A percentile compares a stretch with the other conserved stretches of the same genome.
phyloP scores from a whole-genome alignment of 2,797 vertebrate species.

The Tiaroga cobitis region DNA sequence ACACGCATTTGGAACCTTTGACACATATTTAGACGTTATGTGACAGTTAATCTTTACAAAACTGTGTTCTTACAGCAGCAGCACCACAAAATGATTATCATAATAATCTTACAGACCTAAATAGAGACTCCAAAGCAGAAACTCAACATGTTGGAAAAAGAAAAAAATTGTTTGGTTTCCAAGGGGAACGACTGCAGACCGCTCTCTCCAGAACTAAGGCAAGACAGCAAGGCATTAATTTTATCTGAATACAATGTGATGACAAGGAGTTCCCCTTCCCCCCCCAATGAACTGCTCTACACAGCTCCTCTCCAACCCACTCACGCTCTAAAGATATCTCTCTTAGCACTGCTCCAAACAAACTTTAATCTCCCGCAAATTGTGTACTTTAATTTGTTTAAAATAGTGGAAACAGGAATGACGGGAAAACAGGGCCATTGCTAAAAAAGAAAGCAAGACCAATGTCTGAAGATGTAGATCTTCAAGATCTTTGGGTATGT shows the following conservation, averaged over 20 bases:
- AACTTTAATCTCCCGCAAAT: constrained; percentile 32
- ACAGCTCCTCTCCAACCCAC: constrained; percentile 55
- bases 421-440: neutral
- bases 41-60: neutral
- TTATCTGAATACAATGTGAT: constrained; percentile 63
- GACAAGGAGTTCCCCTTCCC: constrained; percentile 59
- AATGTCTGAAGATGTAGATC: neutral
- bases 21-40: neutral
- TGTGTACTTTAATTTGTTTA: constrained; percentile 29
- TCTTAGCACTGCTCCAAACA: constrained; percentile 60
- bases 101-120: constrained; percentile 8
- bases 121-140: constrained; percentile 6
- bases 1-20: neutral
- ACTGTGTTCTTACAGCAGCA: neutral
- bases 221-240: constrained; percentile 39
- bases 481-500: neutral
- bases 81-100: constrained; percentile 1
- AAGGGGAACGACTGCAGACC: constrained; percentile 15
- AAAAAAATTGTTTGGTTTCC: constrained; percentile 18
- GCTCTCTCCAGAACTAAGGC: neutral
- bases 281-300: constrained; percentile 49
- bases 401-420: neutral
- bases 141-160: neutral
- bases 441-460: neutral
- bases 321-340: constrained; percentile 28